Base-by-base conservation (phyloP, 1,140 invertebrate genomes). In the Papilio xuthus region DNA sequence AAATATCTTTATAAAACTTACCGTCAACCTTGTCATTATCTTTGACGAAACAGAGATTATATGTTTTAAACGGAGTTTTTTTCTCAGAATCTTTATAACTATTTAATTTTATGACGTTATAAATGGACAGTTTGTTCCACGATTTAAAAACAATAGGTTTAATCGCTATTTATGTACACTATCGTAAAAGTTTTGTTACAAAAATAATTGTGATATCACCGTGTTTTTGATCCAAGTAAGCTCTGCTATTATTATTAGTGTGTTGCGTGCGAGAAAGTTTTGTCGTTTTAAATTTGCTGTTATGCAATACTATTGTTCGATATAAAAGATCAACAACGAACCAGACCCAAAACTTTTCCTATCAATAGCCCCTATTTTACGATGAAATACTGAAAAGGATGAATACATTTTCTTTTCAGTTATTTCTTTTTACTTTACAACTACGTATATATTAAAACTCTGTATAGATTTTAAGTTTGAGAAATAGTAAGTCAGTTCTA, bases 291-390 rank as follows among this genome's bases (percentile, higher is more conserved):
- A 67, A 67, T 12, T 28, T 32, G 13, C 4, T 4, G 23, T 67
- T 67, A 67, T 67, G 23, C 60, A 67, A 67, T 10, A 26, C 56
- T 60, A 60, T 60, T 26, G 20, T 60, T 60, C 26, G 60, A 28
- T 28, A 67, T 67, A 67, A 67, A 67, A 67, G 60, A 67, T 67
- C 60, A 67, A 67, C 56, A 60, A 60, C 60, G 32, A 67, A 13
- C 23, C 15, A 67, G 26, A 67, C 60, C 60, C 60, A 67, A 67
- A 67, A 67, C n/a, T 67, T 67, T 67, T 67, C 60, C 3, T 67
- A 67, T 67, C 60, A 67, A 67, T 67, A 67, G 60, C 60, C 12
- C 60, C 23, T 67, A 67, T 67, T 67, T 67, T 67, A 67, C 60
- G 60, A 67, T 32, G 60, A 67, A 67, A 13, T 60, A 23, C 4